These are phyloP conservation scores for Cybosia mesomella DNA, from an alignment of 2,888 invertebrate genomes.

Conservation along the genomic window DNA sequence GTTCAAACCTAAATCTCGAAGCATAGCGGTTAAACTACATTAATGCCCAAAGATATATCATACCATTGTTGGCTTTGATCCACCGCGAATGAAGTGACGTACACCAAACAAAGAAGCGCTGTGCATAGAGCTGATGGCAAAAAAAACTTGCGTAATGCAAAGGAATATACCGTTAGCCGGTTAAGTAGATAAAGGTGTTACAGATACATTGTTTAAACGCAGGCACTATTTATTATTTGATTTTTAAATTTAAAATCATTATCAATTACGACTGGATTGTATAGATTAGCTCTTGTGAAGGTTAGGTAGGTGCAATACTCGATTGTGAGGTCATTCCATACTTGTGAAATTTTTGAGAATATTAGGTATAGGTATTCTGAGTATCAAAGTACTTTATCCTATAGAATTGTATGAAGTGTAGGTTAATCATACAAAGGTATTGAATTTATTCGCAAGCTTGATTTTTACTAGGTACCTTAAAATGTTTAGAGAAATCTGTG, in stretches of 20 bases:
- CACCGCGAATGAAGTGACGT: conserved; percentile 22
- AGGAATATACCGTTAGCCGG: conserved; percentile 60
- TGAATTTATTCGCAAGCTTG: no score
- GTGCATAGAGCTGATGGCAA: conserved; percentile 65
- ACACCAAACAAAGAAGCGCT: conserved; percentile 56
- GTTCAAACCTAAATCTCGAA: neutral
- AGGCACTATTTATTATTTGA: neutral
- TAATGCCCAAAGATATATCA: conserved; percentile 17
- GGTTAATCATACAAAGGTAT: neutral
- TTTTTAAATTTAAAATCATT: neutral
- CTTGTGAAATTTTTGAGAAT: neutral
- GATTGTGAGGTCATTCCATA: neutral
- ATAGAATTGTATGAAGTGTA: neutral
- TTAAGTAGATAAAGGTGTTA: conserved; percentile 20
- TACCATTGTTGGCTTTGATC: conserved; percentile 21
- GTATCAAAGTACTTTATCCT: neutral
- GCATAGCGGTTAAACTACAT: conserved; percentile 11
- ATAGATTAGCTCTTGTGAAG: neutral
- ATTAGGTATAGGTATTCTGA: no score
- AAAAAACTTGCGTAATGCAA: conserved; percentile 68
- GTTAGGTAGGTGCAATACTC: neutral
- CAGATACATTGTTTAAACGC: conserved; percentile 10
- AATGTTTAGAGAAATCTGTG: no score
- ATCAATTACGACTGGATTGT: neutral
- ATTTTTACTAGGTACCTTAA: no score